Conservation (phyloP, 2,113 vertebrate genomes). For the Vulpes vulpes region DNA sequence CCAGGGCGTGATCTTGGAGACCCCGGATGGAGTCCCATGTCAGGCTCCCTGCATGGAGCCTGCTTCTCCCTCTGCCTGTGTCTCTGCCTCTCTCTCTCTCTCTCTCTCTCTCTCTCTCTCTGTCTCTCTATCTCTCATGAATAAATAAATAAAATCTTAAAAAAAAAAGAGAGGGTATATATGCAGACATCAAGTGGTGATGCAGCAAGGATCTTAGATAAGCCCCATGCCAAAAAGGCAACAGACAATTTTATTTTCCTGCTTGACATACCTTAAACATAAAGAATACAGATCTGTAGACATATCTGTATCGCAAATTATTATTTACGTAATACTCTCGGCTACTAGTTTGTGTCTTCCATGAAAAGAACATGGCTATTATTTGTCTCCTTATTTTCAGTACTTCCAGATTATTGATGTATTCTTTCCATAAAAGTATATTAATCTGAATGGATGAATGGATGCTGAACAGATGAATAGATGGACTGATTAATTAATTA, state of each 20-base stretch:
- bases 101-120: too few species aligned
- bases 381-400: background rate
- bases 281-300: background rate
- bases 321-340: background rate
- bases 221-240: background rate
- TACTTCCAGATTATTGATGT: background rate
- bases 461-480: background rate
- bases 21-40: too few species aligned
- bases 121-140: too few species aligned
- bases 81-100: too few species aligned
- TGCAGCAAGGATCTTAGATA: background rate
- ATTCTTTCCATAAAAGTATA: background rate
- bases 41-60: too few species aligned
- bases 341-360: background rate
- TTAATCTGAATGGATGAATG: background rate
- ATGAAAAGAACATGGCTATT: background rate
- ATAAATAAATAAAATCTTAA: too few species aligned
- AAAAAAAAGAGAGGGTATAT: background rate
- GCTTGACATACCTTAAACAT: background rate
- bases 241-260: background rate
- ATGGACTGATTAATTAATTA: background rate
- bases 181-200: background rate
- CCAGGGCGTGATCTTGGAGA: too few species aligned
- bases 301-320: background rate
- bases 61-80: too few species aligned